Conservation (phyloP, 2,888 invertebrate species). For the Trichopoda pennipes region DNA sequence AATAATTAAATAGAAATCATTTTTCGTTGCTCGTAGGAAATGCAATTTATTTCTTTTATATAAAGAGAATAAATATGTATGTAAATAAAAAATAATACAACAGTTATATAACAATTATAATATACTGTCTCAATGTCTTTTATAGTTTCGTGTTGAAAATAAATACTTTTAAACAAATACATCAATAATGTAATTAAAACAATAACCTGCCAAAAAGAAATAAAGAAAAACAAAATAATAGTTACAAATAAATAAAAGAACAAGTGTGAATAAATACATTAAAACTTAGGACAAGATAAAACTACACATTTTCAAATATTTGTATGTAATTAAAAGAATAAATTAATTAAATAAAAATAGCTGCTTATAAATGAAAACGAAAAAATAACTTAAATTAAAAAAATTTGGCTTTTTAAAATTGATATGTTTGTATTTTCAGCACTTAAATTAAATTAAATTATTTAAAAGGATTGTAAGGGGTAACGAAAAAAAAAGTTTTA, state of each 20-base stretch:
- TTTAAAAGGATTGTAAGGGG: too few relatives aligned
- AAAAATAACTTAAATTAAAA: constrained; percentile 12
- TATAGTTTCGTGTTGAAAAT: constrained; percentile 37
- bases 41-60: constrained; percentile 26
- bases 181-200: constrained; percentile 38
- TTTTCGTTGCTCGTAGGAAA: constrained; percentile 61
- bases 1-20: constrained; percentile 36
- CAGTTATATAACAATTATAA: constrained; percentile 39
- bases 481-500: too few relatives aligned
- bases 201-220: constrained; percentile 37
- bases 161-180: constrained; percentile 52
- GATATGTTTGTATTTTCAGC: too few relatives aligned
- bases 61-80: constrained; percentile 39
- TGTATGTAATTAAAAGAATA: constrained; percentile 28
- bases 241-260: constrained; percentile 44
- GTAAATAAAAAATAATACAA: constrained; percentile 52
- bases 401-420: too few relatives aligned
- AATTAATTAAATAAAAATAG: constrained; percentile 33
- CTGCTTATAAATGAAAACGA: constrained; percentile 29
- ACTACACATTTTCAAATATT: not conserved
- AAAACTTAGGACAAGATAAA: constrained; percentile 48
- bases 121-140: constrained; percentile 56
- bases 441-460: not conserved
- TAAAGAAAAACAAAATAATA: constrained; percentile 33
- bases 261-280: constrained; percentile 27